Conservation (phyloP, 2,113 vertebrate genomes). For the Gymnocephalus cernua region DNA sequence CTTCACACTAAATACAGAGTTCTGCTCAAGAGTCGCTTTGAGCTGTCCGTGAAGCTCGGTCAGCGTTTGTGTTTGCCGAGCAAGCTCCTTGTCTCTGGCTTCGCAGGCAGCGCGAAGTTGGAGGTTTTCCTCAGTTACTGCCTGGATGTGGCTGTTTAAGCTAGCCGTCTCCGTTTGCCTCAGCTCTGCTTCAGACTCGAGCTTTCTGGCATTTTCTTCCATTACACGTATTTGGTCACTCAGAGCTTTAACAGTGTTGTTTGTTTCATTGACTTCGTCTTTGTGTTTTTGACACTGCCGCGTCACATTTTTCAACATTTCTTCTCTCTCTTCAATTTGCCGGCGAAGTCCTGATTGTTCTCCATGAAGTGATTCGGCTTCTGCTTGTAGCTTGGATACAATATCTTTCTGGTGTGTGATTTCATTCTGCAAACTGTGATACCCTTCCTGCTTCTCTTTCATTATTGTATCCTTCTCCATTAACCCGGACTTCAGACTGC, state of each 20-base stretch:
- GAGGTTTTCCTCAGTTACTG: slow-evolving; percentile 79
- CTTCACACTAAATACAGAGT: slow-evolving; percentile 61
- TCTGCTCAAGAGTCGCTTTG: slow-evolving; percentile 34
- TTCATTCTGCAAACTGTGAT: slow-evolving; percentile 68
- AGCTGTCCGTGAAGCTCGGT: slow-evolving; percentile 71
- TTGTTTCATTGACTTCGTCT: slow-evolving; percentile 74
- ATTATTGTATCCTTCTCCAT: slow-evolving; percentile 67
- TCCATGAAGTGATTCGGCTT: slow-evolving; percentile 73
- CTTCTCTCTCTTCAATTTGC: slow-evolving; percentile 77
- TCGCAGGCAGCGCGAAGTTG: slow-evolving; percentile 74
- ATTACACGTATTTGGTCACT: slow-evolving; percentile 68
- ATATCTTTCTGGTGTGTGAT: slow-evolving; percentile 56
- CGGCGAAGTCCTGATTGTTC: slow-evolving; percentile 69
- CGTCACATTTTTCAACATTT: slow-evolving; percentile 56
- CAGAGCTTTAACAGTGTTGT: slow-evolving; percentile 64
- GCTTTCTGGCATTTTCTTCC: slow-evolving; percentile 71
- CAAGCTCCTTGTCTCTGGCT: slow-evolving; percentile 72
- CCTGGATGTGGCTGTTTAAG: slow-evolving; percentile 70
- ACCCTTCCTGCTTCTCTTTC: slow-evolving; percentile 77
- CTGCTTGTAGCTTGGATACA: slow-evolving; percentile 63
- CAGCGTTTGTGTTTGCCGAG: slow-evolving; percentile 65
- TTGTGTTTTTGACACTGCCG: slow-evolving; percentile 75
- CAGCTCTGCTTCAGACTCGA: slow-evolving; percentile 70
- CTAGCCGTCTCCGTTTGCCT: slow-evolving; percentile 68
- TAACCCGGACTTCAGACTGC: slow-evolving; percentile 72